Conservation (phyloP, 2,888 invertebrate genomes). For the Caenorhabditis parvicauda region DNA sequence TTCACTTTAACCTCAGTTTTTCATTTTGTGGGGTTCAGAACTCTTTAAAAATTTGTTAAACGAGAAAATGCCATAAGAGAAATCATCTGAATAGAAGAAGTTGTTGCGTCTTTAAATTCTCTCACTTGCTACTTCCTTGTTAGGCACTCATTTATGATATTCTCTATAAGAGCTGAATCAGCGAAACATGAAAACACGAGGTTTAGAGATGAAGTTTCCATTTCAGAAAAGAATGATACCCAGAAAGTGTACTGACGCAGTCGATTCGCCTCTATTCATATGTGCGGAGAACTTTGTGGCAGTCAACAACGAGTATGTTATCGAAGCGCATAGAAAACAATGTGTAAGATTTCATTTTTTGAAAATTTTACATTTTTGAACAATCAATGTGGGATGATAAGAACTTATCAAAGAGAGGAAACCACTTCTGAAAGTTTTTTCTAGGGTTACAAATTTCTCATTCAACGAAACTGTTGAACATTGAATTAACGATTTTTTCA, state of each 20-base stretch:
- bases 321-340: conserved; percentile 1
- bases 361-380: neutral
- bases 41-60: neutral
- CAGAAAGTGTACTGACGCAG: conserved; percentile 15
- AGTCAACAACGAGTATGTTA: conserved; percentile 17
- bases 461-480: too few species aligned
- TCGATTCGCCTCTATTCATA: conserved; percentile 12
- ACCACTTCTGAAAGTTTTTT: neutral
- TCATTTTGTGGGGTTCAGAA: neutral
- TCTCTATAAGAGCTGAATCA: too few species aligned
- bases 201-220: too few species aligned
- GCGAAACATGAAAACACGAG: too few species aligned
- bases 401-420: too few species aligned
- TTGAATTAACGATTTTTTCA: too few species aligned
- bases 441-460: neutral
- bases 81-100: too few species aligned
- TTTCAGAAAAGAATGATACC: conserved; percentile 17
- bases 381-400: too few species aligned
- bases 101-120: too few species aligned
- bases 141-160: too few species aligned
- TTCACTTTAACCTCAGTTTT: conserved; percentile 10
- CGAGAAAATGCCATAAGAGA: too few species aligned
- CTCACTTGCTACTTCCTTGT: too few species aligned
- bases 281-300: conserved; percentile 11
- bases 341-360: neutral